Evolutionary conservation across 92 coral and sea anemone genomes (phyloP), one percentile per base, ranked within the genome.

Genomic region (Metridium senile): DNA sequence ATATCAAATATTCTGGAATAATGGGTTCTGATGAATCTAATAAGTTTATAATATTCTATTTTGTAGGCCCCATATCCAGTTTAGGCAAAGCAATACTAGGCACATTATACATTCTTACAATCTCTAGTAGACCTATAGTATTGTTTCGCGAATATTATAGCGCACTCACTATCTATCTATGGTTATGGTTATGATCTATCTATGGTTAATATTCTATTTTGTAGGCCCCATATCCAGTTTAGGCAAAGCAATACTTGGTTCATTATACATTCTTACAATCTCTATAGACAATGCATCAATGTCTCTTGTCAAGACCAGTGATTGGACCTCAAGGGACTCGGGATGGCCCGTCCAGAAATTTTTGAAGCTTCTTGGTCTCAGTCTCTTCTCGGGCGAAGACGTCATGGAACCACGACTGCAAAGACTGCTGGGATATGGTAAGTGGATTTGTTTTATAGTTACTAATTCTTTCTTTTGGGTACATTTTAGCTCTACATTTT

Each of bases 221-320:
- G 68, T 23, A n/a, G 78, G 67, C 11, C 62, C 72, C 80, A 62
- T 62, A 9, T 75, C 66, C 19, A 77, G 56, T 63, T 39, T 67
- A 0, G 90, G 90, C 11, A 86, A 79, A 22, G 75, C 73, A 26
- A 75, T 46, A 28, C 32, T 56, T 2, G 90, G 86, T 75, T 81
- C 74, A 58, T 86, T 86, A 47, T 64, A 70, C 75, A 70, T 74
- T 61, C 80, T 77, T 11, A 86, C 81, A 39, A 81, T 65, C 66
- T 86, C 90, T 59, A 86, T 86, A 34, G 90, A 86, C 29, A 81
- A 56, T 19, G 83, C 74, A 70, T 87, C 92, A 62, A 87, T 27
- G 54, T 87, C 92, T 62, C 67, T 70, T 52, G 56, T 72, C 66
- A 83, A 29, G 7, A 35, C 76, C 57, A 82, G 72, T 10, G 92